phyloP scores from a whole-genome alignment of 1,140 invertebrate species.

The Bombus consobrinus region DNA sequence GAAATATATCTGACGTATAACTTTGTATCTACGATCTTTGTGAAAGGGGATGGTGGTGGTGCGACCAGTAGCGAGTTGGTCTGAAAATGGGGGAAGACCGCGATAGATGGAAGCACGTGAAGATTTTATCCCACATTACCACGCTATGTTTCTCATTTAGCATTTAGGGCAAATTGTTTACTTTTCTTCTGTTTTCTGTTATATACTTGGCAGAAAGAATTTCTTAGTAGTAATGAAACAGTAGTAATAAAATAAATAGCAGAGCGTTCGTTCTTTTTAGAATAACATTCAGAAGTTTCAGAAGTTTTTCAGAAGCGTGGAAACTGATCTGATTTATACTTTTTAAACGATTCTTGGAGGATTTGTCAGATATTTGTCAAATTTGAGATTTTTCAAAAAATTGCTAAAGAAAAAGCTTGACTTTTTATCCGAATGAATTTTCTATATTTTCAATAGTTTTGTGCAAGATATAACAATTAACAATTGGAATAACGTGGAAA shows the following conservation, averaged over 20 bases:
- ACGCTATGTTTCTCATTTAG: neutral
- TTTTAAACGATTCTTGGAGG: too few relatives aligned
- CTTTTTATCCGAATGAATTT: neutral
- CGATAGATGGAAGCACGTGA: conserved; percentile 59
- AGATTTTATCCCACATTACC: conserved; percentile 10
- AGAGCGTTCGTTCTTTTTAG: too few relatives aligned
- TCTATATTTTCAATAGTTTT: neutral
- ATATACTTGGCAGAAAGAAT: neutral
- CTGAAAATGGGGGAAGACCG: conserved; percentile 45
- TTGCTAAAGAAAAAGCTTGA: too few relatives aligned
- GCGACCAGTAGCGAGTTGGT: conserved; percentile 17
- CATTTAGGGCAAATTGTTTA: neutral
- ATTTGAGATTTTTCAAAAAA: too few relatives aligned
- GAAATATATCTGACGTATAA: conserved; percentile 13
- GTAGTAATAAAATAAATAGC: too few relatives aligned
- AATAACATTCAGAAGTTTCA: too few relatives aligned
- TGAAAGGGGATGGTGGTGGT: conserved; percentile 36
- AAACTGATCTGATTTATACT: too few relatives aligned
- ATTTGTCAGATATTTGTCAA: too few relatives aligned
- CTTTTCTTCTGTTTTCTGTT: neutral
- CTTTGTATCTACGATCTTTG: conserved; percentile 22
- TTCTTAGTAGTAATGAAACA: neutral
- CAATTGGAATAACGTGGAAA: rapidly evolving
- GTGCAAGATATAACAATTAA: neutral
- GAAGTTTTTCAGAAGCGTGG: too few relatives aligned